Conservation (phyloP, 2,113 vertebrate species). For the Clarias magur region DNA sequence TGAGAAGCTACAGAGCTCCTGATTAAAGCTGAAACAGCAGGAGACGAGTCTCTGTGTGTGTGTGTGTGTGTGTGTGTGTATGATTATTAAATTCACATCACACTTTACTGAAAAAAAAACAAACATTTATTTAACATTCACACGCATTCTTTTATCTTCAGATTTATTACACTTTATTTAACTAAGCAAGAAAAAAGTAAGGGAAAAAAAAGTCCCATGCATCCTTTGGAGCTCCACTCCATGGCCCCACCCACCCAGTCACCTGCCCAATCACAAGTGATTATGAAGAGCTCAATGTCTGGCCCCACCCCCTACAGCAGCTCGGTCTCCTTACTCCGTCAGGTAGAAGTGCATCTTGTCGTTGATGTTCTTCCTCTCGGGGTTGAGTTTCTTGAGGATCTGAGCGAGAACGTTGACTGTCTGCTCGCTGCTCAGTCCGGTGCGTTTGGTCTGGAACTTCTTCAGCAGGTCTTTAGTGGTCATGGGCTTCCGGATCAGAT, state of each 20-base stretch:
- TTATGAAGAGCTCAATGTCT: neutral
- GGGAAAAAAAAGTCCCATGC: neutral
- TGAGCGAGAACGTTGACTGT: conserved; percentile 91
- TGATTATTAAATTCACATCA: neutral
- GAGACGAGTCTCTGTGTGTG: neutral
- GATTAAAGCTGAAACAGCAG: neutral
- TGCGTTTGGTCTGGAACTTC: conserved; percentile 95
- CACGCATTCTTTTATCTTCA: neutral
- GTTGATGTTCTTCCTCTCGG: conserved; percentile 85
- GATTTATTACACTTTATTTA: neutral
- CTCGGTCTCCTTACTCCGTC: conserved; percentile 73
- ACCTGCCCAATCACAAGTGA: neutral
- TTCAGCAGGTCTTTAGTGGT: conserved; percentile 94
- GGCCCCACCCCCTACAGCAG: neutral
- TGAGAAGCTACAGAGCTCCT: neutral
- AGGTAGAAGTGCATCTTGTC: conserved; percentile 97
- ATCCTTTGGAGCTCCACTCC: neutral
- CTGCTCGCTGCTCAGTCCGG: conserved; percentile 89
- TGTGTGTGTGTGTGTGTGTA: neutral
- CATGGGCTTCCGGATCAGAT: conserved; percentile 92
- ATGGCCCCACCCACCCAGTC: neutral
- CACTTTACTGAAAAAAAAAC: neutral
- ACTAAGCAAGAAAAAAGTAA: neutral
- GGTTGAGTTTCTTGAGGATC: conserved; percentile 92
- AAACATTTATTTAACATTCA: neutral